Evolutionary conservation across 1,140 invertebrate species (phyloP), one percentile per base, ranked within the genome.

Genomic region (Muscidifurax raptorellus): DNA sequence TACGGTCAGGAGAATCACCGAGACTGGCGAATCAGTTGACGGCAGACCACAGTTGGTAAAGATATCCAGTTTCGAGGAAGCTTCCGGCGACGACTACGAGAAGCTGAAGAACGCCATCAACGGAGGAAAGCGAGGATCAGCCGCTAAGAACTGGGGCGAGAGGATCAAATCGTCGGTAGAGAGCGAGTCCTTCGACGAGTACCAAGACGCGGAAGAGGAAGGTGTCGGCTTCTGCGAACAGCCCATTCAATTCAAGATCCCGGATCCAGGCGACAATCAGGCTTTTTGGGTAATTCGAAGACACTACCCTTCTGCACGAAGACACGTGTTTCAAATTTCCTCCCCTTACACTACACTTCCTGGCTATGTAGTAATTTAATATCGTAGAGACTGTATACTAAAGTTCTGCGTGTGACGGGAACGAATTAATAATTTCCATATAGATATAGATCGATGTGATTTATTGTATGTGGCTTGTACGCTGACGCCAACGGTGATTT

Each of bases 271-370:
- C 81, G 89, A 90, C 82, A 90, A 88, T 87, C 88, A 92, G 87
- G 88, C 92, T 84, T 93, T 92, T 88, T 93, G 92, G 92, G 92
- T 93, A 93, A 93, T 88, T 81, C 75, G 76, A 66, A 32, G 64
- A 85, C 71, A 22, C 52, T 22, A 59, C 15, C 52, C 52, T 22
- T n/a, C 30, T 10, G 67, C 75, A 25, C 36, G 36, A 77, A 77
- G 52, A 83, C n/a, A 30, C 18, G 66, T 47, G 36, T 74, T 59
- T n/a, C 15, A 59, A 28, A 32, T 71, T 69, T 25, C 67, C 67
- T 27, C 66, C 27, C 4, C 66, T 27, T 30, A 28, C 25, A n/a
- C 66, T n/a, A 0, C 28, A 44, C 32, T 66, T 44, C 47, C 47
- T 28, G 6, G 22, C 30, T 66, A 36, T 75, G n/a, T 59, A 59